Percentiles rank a stretch among this genome's conserved stretches.
phyloP scores from a whole-genome alignment of 2,888 invertebrate genomes.

The Orchestes rusci region DNA sequence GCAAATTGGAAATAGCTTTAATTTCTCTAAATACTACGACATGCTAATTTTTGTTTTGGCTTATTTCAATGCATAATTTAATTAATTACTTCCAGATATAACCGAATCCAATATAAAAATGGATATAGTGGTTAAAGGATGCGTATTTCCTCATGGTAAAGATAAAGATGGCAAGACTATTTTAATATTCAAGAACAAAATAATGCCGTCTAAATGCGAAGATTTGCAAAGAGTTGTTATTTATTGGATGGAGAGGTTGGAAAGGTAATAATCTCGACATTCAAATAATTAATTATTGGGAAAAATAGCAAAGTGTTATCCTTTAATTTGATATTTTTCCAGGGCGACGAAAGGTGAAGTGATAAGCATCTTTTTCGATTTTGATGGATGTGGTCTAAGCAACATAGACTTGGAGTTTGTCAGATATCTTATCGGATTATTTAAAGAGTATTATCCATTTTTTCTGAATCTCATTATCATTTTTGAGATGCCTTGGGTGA shows the following conservation, averaged over 20 bases:
- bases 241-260: constrained; percentile 78
- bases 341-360: constrained; percentile 58
- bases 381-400: constrained; percentile 76
- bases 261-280: constrained; percentile 46
- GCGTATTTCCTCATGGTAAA: constrained; percentile 66
- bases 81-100: constrained; percentile 51
- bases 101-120: constrained; percentile 60
- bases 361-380: constrained; percentile 84
- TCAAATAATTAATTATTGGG: neutral
- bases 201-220: constrained; percentile 71
- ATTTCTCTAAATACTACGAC: too few relatives aligned
- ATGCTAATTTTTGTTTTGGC: too few relatives aligned
- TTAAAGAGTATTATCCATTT: constrained; percentile 83
- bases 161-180: constrained; percentile 75
- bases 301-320: neutral
- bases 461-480: constrained; percentile 84
- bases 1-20: too few relatives aligned
- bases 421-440: constrained; percentile 76
- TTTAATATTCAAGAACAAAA: constrained; percentile 73
- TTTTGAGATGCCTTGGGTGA: constrained; percentile 90
- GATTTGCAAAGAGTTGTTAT: constrained; percentile 74
- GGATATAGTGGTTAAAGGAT: constrained; percentile 69
- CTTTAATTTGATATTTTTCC: constrained; percentile 21
- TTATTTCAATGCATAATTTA: too few relatives aligned
- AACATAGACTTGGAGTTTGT: constrained; percentile 91